Evolutionary conservation across 2,797 vertebrate genomes (phyloP), one percentile per base, ranked within the genome.

Genomic region (Selene dorsalis): DNA sequence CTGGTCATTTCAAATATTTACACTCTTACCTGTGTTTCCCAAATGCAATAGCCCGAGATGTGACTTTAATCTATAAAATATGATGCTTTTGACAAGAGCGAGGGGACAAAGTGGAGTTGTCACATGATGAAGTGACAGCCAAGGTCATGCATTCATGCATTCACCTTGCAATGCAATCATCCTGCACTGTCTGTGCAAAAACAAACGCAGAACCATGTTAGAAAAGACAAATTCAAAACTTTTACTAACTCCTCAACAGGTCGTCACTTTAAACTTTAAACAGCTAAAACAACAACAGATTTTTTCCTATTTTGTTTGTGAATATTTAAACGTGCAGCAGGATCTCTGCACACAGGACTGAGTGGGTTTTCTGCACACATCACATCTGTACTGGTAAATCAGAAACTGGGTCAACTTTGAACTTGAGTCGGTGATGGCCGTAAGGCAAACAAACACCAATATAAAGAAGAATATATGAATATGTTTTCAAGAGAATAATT

Each of bases 401-500:
- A 47, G 67, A 90, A 91, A 86, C 43, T 88, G 82, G 88, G 88
- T 90, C 90, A 87, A 89, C 90, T 92, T 86, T 89, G 84, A 91
- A 90, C 86, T 66, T 3, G 76, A 80, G 72, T 75, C 63, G 45
- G 56, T 72, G 79, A 83, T 82, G 4, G 85, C 89, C 67, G 69
- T 70, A 3, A 87, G 87, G 84, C 89, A 89, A 87, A 87, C 85
- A 85, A 84, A 88, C 85, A 86, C 71, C 68, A 79, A 89, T 85
- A 89, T 88, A 88, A 87, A 88, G 85, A 88, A 83, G 85, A 93
- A 87, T 89, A 89, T 69, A 91, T 89, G 87, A 91, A 93, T 88
- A 88, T 80, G 79, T 84, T 86, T 79, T 14, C 47, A 77, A 56
- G 60, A 70, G 69, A 69, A 85, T 79, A 50, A 83, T 87, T 80